These are phyloP conservation scores for Oophaga pumilio DNA, from an alignment of 2,113 vertebrate species.

Conservation along the genomic window DNA sequence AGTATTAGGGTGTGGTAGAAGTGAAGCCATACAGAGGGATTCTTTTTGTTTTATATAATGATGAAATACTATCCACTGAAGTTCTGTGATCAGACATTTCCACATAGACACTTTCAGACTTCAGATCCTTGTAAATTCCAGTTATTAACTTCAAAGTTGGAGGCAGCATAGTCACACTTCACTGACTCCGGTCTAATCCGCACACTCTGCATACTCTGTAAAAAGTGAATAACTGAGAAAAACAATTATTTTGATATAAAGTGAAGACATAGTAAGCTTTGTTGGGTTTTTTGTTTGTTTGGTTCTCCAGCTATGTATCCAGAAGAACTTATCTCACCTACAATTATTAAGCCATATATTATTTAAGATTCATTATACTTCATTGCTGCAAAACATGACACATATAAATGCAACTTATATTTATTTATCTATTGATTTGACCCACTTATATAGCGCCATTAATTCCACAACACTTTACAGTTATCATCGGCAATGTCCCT, in stretches of 20 bases:
- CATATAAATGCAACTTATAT: no score
- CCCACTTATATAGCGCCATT: no score
- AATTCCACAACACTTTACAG: no score
- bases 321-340: background rate
- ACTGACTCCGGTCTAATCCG: background rate
- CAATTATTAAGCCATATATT: background rate
- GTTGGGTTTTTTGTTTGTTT: background rate
- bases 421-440: no score
- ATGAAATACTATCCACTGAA: background rate
- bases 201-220: background rate
- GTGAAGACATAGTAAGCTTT: background rate
- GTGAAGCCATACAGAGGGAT: background rate
- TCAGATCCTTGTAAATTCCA: background rate
- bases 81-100: background rate
- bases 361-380: background rate
- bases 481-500: no score
- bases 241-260: background rate
- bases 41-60: background rate
- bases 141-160: conserved; percentile 9
- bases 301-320: background rate
- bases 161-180: background rate
- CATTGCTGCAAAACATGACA: background rate
- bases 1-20: background rate
- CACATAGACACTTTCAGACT: background rate
- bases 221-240: background rate